These are phyloP conservation scores for Mesocentrotus franciscanus DNA, from an alignment of 53 echinoderm and acorn worm species.

Conservation along the genomic window DNA sequence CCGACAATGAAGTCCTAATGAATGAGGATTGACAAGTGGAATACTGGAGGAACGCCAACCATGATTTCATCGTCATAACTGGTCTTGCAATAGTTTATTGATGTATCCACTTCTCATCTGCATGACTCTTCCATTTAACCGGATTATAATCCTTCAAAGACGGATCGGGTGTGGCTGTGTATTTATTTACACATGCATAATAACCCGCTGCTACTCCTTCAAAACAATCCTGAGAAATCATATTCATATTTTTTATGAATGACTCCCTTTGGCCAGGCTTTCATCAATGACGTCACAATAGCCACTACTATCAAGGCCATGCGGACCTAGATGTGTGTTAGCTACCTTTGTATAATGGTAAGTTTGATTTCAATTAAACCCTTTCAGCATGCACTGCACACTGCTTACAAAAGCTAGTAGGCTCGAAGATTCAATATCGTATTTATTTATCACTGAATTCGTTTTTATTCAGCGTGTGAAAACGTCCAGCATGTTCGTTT, in stretches of 20 bases:
- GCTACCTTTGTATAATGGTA: background rate
- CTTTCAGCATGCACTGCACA: slow-evolving; percentile 6
- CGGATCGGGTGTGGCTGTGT: background rate
- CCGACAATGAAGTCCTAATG: background rate
- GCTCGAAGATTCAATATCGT: background rate
- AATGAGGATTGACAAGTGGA: background rate
- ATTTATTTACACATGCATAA: background rate
- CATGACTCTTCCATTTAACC: background rate
- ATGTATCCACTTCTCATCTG: background rate
- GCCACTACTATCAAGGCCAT: background rate
- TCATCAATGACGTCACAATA: slow-evolving; percentile 15
- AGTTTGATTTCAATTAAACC: background rate
- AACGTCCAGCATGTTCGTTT: background rate
- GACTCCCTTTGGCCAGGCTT: background rate
- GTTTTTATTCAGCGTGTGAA: background rate
- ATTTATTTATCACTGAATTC: background rate
- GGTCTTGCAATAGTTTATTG: no score
- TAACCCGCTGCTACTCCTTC: background rate
- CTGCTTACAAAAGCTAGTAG: background rate
- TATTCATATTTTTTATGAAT: slow-evolving; percentile 2
- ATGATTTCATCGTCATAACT: background rate
- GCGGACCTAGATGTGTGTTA: background rate
- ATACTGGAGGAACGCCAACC: background rate
- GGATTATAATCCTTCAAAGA: background rate
- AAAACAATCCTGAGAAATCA: background rate